Conservation (phyloP, 2,113 vertebrate genomes). For the Isichthys henryi region DNA sequence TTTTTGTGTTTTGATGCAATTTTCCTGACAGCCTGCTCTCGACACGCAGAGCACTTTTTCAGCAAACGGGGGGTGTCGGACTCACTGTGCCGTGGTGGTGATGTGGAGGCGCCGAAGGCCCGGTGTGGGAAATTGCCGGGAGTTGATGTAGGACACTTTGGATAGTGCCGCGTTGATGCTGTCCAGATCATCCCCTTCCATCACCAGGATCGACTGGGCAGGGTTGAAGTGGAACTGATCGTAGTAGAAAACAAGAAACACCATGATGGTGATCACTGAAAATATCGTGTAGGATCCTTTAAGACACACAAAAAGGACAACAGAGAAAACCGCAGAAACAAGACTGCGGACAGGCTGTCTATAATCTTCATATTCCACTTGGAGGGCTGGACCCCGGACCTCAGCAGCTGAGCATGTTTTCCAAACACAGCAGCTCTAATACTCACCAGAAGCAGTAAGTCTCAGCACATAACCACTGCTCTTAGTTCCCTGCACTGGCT, state of each 20-base stretch:
- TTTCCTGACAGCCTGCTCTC: neutral
- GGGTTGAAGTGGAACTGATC: slow-evolving; percentile 82
- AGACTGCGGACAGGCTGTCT: neutral
- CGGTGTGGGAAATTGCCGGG: slow-evolving; percentile 75
- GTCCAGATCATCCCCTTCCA: slow-evolving; percentile 77
- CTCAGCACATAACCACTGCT: neutral
- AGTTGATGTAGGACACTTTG: slow-evolving; percentile 83
- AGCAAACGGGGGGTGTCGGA: slow-evolving; percentile 21
- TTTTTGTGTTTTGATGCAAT: neutral
- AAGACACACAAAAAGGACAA: neutral
- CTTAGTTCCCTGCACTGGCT: neutral
- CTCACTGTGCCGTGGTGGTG: slow-evolving; percentile 78
- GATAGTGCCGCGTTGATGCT: slow-evolving; percentile 71
- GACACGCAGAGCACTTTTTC: neutral
- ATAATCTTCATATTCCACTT: neutral
- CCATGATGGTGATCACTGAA: neutral
- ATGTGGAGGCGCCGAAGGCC: slow-evolving; percentile 68
- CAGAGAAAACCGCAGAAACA: neutral
- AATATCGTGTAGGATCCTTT: neutral
- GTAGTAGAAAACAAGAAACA: neutral
- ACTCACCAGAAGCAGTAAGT: neutral
- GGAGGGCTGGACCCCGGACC: neutral
- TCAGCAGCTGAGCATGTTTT: neutral
- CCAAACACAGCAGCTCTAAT: neutral
- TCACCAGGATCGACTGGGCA: slow-evolving; percentile 74